A percentile compares a stretch with the other conserved stretches of the same genome.
Evolutionary conservation across 2,797 vertebrate species (phyloP).

Genomic region (Chrosomus eos): DNA sequence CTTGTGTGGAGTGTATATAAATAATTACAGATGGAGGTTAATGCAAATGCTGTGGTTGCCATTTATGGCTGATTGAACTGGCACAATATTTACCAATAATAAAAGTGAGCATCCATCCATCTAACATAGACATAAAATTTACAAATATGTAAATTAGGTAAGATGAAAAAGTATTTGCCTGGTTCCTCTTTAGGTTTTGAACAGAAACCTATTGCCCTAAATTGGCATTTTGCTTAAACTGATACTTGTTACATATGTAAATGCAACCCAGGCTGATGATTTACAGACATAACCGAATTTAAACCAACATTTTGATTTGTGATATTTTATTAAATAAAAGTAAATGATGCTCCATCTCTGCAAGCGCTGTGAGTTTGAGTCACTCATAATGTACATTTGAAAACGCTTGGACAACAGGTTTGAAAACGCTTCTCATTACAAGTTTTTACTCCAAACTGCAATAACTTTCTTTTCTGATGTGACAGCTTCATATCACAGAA

Average conservation of each 20-base stretch:
- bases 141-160: not conserved
- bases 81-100: not conserved
- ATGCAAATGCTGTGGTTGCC: slow-evolving; percentile 12
- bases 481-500: not conserved
- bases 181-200: not conserved
- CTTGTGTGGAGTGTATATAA: not conserved
- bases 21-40: not conserved
- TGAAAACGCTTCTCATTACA: no score
- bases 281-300: no score
- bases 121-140: not conserved
- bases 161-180: not conserved
- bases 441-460: no score
- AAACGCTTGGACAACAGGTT: no score
- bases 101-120: not conserved
- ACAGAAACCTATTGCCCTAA: not conserved
- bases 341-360: no score
- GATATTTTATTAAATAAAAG: no score
- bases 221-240: not conserved
- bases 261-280: not conserved
- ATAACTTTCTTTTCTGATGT: not conserved
- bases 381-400: no score
- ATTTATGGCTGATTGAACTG: not conserved
- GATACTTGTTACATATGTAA: not conserved
- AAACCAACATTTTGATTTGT: no score
- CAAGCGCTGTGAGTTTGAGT: no score